Base-by-base conservation (phyloP, 2,113 vertebrate species). In the Oncorhynchus keta region DNA sequence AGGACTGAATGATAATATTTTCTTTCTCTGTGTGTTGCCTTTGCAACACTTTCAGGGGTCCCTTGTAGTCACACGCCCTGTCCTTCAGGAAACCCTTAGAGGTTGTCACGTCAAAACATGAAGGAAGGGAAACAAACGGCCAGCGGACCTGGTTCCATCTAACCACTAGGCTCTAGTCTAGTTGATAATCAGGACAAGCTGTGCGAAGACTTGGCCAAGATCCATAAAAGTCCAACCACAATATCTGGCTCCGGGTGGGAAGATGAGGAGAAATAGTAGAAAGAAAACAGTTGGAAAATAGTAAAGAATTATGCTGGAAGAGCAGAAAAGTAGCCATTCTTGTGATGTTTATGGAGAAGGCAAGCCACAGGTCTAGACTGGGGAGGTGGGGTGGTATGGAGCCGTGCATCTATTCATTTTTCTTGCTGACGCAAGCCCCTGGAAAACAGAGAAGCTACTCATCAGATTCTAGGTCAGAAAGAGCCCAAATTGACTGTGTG, bases 121-220 rank as follows among this genome's bases (percentile, higher is more conserved):
- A 83, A 74, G 62, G 62, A 76, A 73, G 75, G 70, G 73, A 87
- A 85, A 86, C 26, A 3, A 62, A 80, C 74, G 61, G 77, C 76
- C 78, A 80, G 78, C 78, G 76, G 77, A 80, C 75, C 77, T 72
- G 86, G 73, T 87, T 82, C 80, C 49, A 55, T 83, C 89, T 77
- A 74, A 85, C 80, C 83, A 78, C 24, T 76, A 79, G 81, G 81
- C 84, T 78, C 87, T 89, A 85, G 85, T 87, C 87, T 88, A 81
- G 87, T 85, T 85, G 81, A 85, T 89, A 91, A 91, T 91, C 85
- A 89, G 85, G 82, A 89, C 87, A 90, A 88, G 88, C 85, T 89
- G 87, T 85, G 84, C 79, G 78, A 62, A 86, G 85, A 85, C 82
- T 84, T 89, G 83, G 87, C 88, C 66, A 76, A 68, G 81, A 84